These are phyloP conservation scores for Tamias sibiricus DNA, from an alignment of 2,113 vertebrate species.

Conservation along the genomic window DNA sequence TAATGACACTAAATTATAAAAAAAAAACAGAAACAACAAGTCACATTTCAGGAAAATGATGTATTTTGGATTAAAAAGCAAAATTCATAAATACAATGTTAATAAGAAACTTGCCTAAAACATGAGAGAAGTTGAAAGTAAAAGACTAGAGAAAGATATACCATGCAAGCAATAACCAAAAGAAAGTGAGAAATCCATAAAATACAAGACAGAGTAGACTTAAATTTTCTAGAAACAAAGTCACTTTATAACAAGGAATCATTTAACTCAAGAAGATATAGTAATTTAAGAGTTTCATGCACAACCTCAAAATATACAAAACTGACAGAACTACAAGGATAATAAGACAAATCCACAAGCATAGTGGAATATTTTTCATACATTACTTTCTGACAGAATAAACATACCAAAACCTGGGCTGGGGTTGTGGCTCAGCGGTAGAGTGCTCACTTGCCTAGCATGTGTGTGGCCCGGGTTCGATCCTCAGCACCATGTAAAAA, in stretches of 20 bases:
- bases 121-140: background rate
- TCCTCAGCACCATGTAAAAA: too few species aligned
- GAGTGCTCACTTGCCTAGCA: too few species aligned
- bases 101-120: background rate
- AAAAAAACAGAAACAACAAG: background rate
- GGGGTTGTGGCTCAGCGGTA: too few species aligned
- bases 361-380: background rate
- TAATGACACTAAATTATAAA: slow-evolving; percentile 1
- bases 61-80: background rate
- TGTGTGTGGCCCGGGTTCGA: too few species aligned
- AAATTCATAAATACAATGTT: background rate
- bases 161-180: background rate
- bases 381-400: background rate
- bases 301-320: slow-evolving; percentile 22
- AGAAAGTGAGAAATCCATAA: background rate
- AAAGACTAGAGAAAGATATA: background rate
- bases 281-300: background rate
- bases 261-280: background rate
- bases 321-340: background rate
- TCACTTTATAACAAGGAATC: background rate
- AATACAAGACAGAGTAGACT: background rate
- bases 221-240: slow-evolving; percentile 18
- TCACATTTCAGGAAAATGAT: background rate
- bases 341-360: background rate
- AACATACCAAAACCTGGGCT: too few species aligned